Evolutionary conservation across 2,113 vertebrate genomes (phyloP), one percentile per base, ranked within the genome.

Genomic region (Ovis canadensis): DNA sequence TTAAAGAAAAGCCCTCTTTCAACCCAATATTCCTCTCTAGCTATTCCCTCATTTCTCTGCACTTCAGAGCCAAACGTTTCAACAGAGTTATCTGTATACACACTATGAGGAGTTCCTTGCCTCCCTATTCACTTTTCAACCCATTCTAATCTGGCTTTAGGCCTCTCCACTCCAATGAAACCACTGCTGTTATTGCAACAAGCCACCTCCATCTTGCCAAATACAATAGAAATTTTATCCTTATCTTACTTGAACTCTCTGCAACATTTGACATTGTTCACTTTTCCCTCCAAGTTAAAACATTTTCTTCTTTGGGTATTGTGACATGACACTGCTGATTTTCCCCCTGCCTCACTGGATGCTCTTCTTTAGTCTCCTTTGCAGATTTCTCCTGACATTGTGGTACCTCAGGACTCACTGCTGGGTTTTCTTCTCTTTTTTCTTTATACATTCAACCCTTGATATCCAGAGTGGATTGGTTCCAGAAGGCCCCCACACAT

Each of bases 21-120:
- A 88, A 95, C 43, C 36, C 55, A 91, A 45, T 16, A 54, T 90
- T 95, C 36, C 33, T 97, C 62, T 89, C 13, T 80, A 91, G 36
- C 54, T 93, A 89, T 8, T 50, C n/a, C 55, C 29, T 91, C 21
- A 80, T 92, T 95, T 98, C 62, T 96, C n/a, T 85, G 71, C 84
- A 95, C 21, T 8, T 94, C 31, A 60, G 55, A 98, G 74, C 16
- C n/a, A 97, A 96, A 64, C 80, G 21, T 97, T 96, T 94, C 78
- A 95, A 92, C 23, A 90, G 64, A 97, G 17, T 88, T 88, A n/a
- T 82, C 52, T 77, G 43, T 83, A 43, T 83, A 88, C 16, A 84
- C 21, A 83, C n/a, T 59, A 67, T 25, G 15, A 77, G 10, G 12
- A 94, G 23, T 55, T 91, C 91, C 59, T 94, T 80, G 78, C 21